Evolutionary conservation across 2,888 invertebrate genomes (phyloP).

Genomic region (Leptinotarsa juncta): DNA sequence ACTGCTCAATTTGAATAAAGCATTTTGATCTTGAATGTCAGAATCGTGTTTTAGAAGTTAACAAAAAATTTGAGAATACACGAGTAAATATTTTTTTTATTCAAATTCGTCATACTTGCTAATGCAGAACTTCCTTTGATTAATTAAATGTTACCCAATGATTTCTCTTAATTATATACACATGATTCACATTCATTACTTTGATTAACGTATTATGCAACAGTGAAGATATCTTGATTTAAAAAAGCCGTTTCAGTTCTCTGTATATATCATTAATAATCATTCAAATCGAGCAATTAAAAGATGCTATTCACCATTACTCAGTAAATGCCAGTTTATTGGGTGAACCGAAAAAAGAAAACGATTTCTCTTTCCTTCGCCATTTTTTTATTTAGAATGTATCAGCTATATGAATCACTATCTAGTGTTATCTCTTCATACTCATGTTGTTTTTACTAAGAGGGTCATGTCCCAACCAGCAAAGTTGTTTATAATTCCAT

Average conservation of each 20-base stretch:
- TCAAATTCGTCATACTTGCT: neutral
- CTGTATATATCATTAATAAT: neutral
- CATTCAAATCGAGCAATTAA: neutral
- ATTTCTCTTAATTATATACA: neutral
- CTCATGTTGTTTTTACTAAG: too few species aligned
- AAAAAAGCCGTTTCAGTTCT: conserved; percentile 3
- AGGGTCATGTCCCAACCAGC: too few species aligned
- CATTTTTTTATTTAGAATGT: neutral
- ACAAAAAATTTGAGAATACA: too few species aligned
- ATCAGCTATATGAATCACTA: too few species aligned
- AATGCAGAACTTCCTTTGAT: neutral
- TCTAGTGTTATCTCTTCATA: too few species aligned
- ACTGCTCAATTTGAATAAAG: too few species aligned
- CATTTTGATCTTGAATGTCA: too few species aligned
- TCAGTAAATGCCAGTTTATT: neutral
- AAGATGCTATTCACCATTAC: neutral
- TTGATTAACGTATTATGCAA: conserved; percentile 1
- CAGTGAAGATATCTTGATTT: neutral
- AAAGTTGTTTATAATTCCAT: too few species aligned
- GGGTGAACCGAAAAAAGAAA: neutral
- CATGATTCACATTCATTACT: conserved; percentile 10
- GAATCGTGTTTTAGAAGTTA: too few species aligned
- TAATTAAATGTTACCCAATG: neutral
- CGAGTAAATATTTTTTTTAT: neutral
- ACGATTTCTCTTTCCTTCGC: neutral